These are phyloP conservation scores for Centroberyx gerrardi DNA, from an alignment of 2,797 vertebrate species.

Conservation along the genomic window DNA sequence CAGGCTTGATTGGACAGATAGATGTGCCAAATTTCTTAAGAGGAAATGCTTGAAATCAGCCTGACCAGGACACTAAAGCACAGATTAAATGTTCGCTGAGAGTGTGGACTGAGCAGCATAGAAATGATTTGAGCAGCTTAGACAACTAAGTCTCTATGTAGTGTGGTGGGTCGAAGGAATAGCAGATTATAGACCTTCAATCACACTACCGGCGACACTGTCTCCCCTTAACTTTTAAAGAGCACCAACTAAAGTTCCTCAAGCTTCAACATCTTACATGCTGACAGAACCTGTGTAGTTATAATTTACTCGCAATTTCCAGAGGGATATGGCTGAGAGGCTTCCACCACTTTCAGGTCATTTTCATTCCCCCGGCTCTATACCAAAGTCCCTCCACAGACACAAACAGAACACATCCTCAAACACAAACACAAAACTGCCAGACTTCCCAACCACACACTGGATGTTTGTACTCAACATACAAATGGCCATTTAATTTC, in stretches of 20 bases:
- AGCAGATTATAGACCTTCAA: constrained; percentile 37
- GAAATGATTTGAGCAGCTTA: constrained; percentile 30
- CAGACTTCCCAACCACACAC: constrained; percentile 34
- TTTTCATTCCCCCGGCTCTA: constrained; percentile 35
- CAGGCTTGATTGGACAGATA: constrained; percentile 52
- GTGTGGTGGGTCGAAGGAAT: background rate
- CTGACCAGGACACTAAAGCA: constrained; percentile 30
- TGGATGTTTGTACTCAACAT: constrained; percentile 2
- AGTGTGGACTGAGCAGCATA: constrained; percentile 20
- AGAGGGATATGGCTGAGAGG: background rate
- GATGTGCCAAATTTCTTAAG: constrained; percentile 50
- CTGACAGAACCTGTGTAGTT: constrained; percentile 19
- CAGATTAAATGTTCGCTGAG: background rate
- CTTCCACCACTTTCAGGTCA: constrained; percentile 41
- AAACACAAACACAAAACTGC: constrained; percentile 42
- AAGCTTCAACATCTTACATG: constrained; percentile 18
- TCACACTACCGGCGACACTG: constrained; percentile 20
- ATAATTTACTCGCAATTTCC: constrained; percentile 16
- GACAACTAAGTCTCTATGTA: background rate
- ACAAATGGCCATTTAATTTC: constrained; percentile 24
- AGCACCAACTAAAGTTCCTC: constrained; percentile 4
- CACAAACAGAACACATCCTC: constrained; percentile 29
- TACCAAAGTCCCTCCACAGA: background rate
- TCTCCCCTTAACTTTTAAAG: constrained; percentile 17
- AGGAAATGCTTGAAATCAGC: constrained; percentile 36